phyloP scores from a whole-genome alignment of 2,797 vertebrate species.

The Diplodus sargus region DNA sequence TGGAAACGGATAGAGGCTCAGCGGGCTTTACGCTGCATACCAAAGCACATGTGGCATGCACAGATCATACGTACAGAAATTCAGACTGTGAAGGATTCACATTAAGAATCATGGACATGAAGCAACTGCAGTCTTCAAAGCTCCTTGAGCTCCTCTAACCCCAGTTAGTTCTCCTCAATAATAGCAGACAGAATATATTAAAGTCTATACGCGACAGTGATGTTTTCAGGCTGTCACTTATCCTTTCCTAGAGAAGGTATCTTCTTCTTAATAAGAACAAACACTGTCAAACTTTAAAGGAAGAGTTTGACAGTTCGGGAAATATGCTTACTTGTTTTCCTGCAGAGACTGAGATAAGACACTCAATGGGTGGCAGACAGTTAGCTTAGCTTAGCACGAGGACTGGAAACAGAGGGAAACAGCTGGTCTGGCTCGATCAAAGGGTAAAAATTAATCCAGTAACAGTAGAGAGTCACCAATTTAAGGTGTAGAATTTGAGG shows the following conservation, averaged over 20 bases:
- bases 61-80: constrained; percentile 7
- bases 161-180: background rate
- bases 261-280: background rate
- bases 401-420: background rate
- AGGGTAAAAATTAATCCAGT: background rate
- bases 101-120: background rate
- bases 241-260: background rate
- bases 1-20: constrained; percentile 21
- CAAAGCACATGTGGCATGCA: constrained; percentile 6
- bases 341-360: no score
- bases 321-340: background rate
- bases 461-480: background rate
- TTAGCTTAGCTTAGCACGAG: constrained; percentile 16
- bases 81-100: constrained; percentile 20
- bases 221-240: background rate
- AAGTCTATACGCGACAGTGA: background rate
- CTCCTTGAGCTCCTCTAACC: background rate
- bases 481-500: no score
- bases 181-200: background rate
- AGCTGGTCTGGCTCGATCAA: background rate
- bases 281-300: background rate
- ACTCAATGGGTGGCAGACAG: background rate
- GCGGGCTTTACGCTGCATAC: background rate
- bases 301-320: background rate
- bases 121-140: background rate